A percentile compares a stretch with the other conserved stretches of the same genome.
phyloP scores from a whole-genome alignment of 2,888 invertebrate genomes.

The Polymixis lichenea region DNA sequence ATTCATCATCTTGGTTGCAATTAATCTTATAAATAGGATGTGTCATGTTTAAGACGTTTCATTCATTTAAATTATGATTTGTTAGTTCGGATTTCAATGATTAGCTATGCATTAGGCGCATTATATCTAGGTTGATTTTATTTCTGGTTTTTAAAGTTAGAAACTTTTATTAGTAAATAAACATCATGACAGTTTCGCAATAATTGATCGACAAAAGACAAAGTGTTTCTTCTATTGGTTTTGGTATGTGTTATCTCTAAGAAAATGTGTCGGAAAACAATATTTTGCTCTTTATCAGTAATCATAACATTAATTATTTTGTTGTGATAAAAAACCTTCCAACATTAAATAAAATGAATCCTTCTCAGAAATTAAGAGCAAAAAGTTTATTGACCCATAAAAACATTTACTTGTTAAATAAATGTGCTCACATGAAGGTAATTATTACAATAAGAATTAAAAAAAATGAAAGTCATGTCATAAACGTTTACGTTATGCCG shows the following conservation, averaged over 20 bases:
- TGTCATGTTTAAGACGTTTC: not conserved
- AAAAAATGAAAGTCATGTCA: conserved; percentile 52
- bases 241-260: too few relatives aligned
- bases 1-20: conserved; percentile 63
- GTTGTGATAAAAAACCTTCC: not conserved
- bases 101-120: not conserved
- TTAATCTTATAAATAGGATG: conserved; percentile 32
- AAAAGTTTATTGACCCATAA: not conserved
- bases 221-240: too few relatives aligned
- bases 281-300: not conserved
- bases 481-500: conserved; percentile 41
- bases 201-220: not conserved
- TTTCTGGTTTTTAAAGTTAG: not conserved
- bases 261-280: not conserved
- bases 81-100: not conserved
- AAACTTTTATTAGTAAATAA: not conserved
- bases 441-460: conserved; percentile 25
- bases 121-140: not conserved
- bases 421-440: conserved; percentile 1
- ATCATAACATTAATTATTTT: too few relatives aligned
- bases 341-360: not conserved
- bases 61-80: conserved; percentile 27
- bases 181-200: not conserved
- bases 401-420: conserved; percentile 21
- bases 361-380: not conserved